Percentiles rank a stretch among this genome's conserved stretches.
Evolutionary conservation across 2,797 vertebrate genomes (phyloP).

Genomic region (Pseudochirops cupreus): DNA sequence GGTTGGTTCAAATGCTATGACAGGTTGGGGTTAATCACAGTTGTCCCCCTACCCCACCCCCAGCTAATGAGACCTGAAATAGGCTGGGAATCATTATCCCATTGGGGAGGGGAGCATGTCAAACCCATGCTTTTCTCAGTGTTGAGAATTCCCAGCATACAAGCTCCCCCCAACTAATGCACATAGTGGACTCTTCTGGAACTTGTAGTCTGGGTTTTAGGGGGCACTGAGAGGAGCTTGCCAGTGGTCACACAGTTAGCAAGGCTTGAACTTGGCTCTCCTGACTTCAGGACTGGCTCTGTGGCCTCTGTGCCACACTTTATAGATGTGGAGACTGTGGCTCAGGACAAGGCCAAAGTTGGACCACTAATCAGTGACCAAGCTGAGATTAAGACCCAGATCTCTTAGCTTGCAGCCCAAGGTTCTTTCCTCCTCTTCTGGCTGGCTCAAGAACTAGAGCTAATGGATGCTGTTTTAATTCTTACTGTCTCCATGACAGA

Average conservation of each 20-base stretch:
- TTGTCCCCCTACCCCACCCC: background rate
- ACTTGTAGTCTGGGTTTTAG: background rate
- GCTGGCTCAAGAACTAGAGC: background rate
- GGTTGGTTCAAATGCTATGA: background rate
- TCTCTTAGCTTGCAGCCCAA: background rate
- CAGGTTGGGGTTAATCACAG: background rate
- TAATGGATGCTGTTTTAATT: conserved; percentile 10
- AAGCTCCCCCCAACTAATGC: background rate
- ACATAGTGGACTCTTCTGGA: background rate
- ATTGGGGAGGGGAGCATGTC: background rate
- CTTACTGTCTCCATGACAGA: conserved; percentile 1
- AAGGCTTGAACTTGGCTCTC: background rate
- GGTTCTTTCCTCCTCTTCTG: background rate
- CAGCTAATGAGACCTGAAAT: background rate
- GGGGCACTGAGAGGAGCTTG: background rate
- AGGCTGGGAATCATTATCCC: background rate
- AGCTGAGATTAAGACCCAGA: conserved; percentile 3
- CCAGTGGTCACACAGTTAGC: background rate
- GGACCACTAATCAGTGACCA: background rate
- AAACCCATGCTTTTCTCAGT: background rate
- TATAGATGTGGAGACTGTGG: background rate
- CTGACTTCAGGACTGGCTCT: background rate
- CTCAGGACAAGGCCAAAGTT: background rate
- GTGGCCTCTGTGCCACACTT: background rate
- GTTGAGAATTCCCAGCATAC: background rate